Base-by-base conservation (phyloP, 2,797 vertebrate genomes). In the Lerista edwardsae region DNA sequence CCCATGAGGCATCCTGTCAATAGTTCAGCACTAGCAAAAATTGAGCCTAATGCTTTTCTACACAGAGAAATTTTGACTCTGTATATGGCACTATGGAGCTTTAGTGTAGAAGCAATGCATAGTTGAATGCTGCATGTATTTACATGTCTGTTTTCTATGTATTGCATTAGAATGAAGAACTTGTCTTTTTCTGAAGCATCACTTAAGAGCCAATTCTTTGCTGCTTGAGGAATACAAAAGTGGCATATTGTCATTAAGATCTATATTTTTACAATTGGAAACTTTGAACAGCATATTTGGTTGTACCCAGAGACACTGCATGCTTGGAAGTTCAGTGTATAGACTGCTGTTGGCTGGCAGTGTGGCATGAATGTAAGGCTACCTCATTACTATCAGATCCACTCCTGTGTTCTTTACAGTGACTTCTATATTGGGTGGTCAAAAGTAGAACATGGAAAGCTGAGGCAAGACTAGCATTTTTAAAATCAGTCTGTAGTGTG, bases 201-300 rank as follows among this genome's bases (percentile, higher is more conserved):
- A 90, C 89, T 94, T 93, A 92, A 89, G 80, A 88, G 88, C 59
- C 59, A 90, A 57, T 86, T 88, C 83, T 83, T 69, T 71, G 47
- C 90, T 90, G 81, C 83, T 84, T 65, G 91, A 88, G 83, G 89
- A 90, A 93, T 94, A 71, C 23, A 91, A 92, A 95, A 94, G 86
- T 90, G 91, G 90, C 84, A 87, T 67, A 19, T 90, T 87, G 94
- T 89, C 90, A 83, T 90, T 57, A 88, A 78, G 86, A 39, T 90
- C 89, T 69, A 75, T 80, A 88, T 44, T 86, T 91, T 90, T 87
- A 82, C 88, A 77, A 86, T 93, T 91, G 92, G 88, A 82, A 88
- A 85, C 68, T 90, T 89, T 80, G 82, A 0, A 17, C 88, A 90
- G 76, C 83, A 84, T 65, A 77, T 87, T 92, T 91, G 89, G 88